Evolutionary conservation across 2,888 invertebrate species (phyloP).

Genomic region (Philereme transversata): DNA sequence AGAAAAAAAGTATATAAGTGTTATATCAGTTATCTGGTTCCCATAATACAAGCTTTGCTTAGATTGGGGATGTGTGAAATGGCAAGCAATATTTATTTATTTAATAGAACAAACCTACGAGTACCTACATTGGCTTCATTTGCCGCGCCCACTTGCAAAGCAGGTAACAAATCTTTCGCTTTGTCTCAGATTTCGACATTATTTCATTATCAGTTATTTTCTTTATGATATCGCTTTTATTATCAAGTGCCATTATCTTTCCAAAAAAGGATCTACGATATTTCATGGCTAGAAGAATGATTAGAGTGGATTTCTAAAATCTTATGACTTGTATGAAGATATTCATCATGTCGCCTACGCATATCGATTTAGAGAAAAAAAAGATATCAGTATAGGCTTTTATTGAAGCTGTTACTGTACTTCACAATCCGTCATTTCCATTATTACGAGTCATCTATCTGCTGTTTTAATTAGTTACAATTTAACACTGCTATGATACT

Average conservation of each 20-base stretch:
- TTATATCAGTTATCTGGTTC: too few species aligned
- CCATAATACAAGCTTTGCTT: too few species aligned
- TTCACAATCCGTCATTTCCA: neutral
- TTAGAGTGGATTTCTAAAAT: constrained; percentile 17
- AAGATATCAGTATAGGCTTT: constrained; percentile 5
- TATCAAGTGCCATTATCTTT: constrained; percentile 7
- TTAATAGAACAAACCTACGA: neutral
- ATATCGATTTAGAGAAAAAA: constrained; percentile 17
- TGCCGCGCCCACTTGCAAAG: constrained; percentile 1
- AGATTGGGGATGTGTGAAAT: too few species aligned
- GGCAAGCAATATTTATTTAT: too few species aligned
- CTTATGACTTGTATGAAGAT: constrained; percentile 18
- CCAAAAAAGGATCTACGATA: constrained; percentile 9
- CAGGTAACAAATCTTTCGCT: neutral
- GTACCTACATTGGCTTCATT: neutral
- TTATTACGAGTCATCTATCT: too few species aligned
- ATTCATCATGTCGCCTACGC: constrained; percentile 26
- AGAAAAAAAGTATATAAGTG: too few species aligned
- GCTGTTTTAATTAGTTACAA: too few species aligned
- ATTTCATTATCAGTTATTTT: constrained; percentile 8
- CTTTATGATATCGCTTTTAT: constrained; percentile 1
- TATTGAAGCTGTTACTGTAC: constrained; percentile 2
- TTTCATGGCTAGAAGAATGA: constrained; percentile 16
- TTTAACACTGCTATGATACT: too few species aligned
- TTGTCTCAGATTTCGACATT: constrained; percentile 5